A percentile compares a stretch with the other conserved stretches of the same genome.
These are phyloP conservation scores for Phyllotreta cruciferae DNA, from an alignment of 2,888 invertebrate species.

Conservation along the genomic window DNA sequence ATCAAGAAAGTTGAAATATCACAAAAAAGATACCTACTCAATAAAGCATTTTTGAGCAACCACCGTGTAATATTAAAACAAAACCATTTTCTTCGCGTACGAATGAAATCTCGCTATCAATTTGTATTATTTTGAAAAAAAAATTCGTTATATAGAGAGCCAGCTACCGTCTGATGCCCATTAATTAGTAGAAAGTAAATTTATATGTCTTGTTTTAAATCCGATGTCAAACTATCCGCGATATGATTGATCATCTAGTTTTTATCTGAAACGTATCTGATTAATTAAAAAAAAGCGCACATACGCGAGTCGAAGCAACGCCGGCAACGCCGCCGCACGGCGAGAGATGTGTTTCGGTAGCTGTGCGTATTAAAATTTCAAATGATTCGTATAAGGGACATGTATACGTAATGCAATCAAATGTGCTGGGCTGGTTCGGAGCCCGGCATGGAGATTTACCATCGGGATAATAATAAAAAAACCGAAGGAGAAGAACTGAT, in stretches of 20 bases:
- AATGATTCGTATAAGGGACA: slow-evolving; percentile 5
- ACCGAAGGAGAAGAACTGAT: not conserved
- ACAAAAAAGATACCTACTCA: too few species aligned
- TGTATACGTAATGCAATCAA: slow-evolving; percentile 4
- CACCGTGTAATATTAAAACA: too few species aligned
- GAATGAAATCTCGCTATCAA: too few species aligned
- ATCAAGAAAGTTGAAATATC: too few species aligned
- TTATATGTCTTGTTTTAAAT: slow-evolving; percentile 12
- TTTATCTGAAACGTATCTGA: slow-evolving; percentile 4
- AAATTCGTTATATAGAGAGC: not conserved
- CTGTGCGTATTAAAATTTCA: slow-evolving; percentile 18
- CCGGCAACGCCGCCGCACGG: not conserved
- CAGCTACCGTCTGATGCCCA: slow-evolving; percentile 1
- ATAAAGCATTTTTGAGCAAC: too few species aligned
- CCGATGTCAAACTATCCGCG: slow-evolving; percentile 1
- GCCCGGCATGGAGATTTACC: slow-evolving; percentile 6
- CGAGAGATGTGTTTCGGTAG: not conserved
- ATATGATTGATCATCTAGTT: slow-evolving; percentile 9
- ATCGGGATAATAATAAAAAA: slow-evolving; percentile 10
- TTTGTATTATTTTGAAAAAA: too few species aligned
- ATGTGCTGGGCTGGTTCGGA: slow-evolving; percentile 9
- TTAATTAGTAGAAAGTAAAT: slow-evolving; percentile 14
- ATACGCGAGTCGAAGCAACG: not conserved
- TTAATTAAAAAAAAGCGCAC: not conserved
- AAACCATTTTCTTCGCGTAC: too few species aligned